A percentile compares a stretch with the other conserved stretches of the same genome.
These are phyloP conservation scores for Salpingus planirostris DNA, from an alignment of 2,888 invertebrate species.

Conservation along the genomic window DNA sequence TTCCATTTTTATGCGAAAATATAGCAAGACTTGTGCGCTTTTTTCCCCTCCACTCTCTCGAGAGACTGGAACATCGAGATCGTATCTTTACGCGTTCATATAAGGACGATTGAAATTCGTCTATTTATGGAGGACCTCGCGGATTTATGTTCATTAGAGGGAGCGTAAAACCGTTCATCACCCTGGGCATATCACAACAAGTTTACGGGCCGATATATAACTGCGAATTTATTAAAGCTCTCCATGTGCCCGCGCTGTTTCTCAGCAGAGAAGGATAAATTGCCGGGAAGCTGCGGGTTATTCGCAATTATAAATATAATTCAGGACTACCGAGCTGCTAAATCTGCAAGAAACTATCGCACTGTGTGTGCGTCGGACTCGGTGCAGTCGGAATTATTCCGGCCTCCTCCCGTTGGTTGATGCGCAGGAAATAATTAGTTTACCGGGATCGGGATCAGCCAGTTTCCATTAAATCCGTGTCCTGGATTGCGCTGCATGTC, in stretches of 20 bases:
- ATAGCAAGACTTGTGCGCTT: too few relatives aligned
- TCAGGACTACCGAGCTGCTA: slow-evolving; percentile 1
- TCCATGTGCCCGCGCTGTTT: slow-evolving; percentile 20
- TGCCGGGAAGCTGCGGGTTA: slow-evolving; percentile 9
- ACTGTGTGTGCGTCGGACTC: slow-evolving; percentile 8
- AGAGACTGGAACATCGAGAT: too few relatives aligned
- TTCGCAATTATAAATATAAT: slow-evolving; percentile 15
- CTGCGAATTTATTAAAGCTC: slow-evolving; percentile 26
- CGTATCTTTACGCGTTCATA: slow-evolving; percentile 8
- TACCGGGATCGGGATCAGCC: slow-evolving; percentile 30
- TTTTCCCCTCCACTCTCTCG: too few relatives aligned
- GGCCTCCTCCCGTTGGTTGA: too few relatives aligned
- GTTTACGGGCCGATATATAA: slow-evolving; percentile 28
- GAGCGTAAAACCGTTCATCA: slow-evolving; percentile 28
- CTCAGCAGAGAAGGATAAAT: slow-evolving; percentile 16
- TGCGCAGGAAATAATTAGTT: too few relatives aligned
- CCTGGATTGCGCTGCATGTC: slow-evolving; percentile 28
- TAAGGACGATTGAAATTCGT: slow-evolving; percentile 11
- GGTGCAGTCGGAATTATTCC: too few relatives aligned
- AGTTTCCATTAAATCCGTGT: too few relatives aligned
- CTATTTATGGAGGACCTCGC: slow-evolving; percentile 14
- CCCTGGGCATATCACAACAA: slow-evolving; percentile 24
- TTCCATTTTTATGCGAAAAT: slow-evolving; percentile 1
- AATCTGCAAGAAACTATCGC: slow-evolving; percentile 2
- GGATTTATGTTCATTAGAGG: slow-evolving; percentile 25